These are phyloP conservation scores for Pachypeltis micranthus DNA, from an alignment of 1,140 invertebrate genomes.

Conservation along the genomic window DNA sequence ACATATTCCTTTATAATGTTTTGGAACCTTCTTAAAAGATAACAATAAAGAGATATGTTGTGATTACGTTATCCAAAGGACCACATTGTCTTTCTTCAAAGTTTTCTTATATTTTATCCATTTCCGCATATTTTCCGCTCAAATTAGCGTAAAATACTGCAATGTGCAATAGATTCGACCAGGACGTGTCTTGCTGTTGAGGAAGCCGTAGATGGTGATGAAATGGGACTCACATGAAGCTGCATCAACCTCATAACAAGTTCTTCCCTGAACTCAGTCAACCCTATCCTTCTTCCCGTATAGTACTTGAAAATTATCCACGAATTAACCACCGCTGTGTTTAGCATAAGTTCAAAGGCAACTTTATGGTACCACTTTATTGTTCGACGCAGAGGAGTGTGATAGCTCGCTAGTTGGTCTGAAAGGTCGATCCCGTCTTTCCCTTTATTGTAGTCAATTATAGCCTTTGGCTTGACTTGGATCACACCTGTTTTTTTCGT, in stretches of 20 bases:
- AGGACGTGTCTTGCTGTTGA: not conserved
- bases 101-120: too few species aligned
- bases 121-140: too few species aligned
- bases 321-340: conserved; percentile 17
- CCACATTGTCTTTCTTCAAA: too few species aligned
- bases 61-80: too few species aligned
- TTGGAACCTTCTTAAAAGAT: too few species aligned
- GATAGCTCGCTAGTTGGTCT: conserved; percentile 35
- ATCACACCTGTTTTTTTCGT: conserved; percentile 25
- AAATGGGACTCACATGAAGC: not conserved
- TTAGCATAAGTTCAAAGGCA: conserved; percentile 33
- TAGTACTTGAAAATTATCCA: conserved; percentile 13
- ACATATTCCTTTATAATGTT: too few species aligned
- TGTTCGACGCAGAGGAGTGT: conserved; percentile 32
- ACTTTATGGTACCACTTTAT: conserved; percentile 36
- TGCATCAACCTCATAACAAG: not conserved
- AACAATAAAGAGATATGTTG: too few species aligned
- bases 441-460: conserved; percentile 32
- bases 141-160: too few species aligned
- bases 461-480: conserved; percentile 29
- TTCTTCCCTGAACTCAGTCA: conserved; percentile 15
- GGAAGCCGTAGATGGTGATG: not conserved
- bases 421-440: conserved; percentile 35
- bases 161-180: not conserved
- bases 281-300: not conserved